These are phyloP conservation scores for Pectinophora gossypiella DNA, from an alignment of 1,140 invertebrate genomes.

Conservation along the genomic window DNA sequence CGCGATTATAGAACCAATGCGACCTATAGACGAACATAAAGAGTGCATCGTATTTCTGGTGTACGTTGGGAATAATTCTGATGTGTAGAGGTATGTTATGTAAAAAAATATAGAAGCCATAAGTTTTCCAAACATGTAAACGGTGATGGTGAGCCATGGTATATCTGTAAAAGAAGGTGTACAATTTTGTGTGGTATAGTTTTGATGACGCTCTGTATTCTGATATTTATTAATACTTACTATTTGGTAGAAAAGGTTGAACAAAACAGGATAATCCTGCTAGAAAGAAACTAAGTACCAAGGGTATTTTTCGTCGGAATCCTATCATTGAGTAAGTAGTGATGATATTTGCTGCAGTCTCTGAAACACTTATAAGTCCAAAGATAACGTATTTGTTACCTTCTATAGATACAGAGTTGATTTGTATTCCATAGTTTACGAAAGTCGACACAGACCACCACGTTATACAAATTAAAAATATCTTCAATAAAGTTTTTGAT, in stretches of 20 bases:
- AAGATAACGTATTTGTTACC: conserved; percentile 80
- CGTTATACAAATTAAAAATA: neutral
- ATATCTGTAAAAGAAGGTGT: neutral
- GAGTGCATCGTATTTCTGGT: conserved; percentile 76
- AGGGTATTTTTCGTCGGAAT: conserved; percentile 1
- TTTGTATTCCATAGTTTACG: conserved; percentile 81
- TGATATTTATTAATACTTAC: conserved; percentile 7
- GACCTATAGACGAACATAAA: conserved; percentile 78
- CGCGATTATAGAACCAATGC: conserved; percentile 78
- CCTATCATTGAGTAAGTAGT: conserved; percentile 30
- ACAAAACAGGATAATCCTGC: neutral
- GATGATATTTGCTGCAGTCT: conserved; percentile 79
- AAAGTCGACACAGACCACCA: neutral
- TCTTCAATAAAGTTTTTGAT: conserved; percentile 7
- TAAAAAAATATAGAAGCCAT: conserved; percentile 73
- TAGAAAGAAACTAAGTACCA: conserved; percentile 3
- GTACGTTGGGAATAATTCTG: conserved; percentile 79
- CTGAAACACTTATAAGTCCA: conserved; percentile 76
- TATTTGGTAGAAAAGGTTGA: conserved; percentile 9
- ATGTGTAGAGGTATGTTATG: conserved; percentile 77
- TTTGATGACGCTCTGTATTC: too few species aligned
- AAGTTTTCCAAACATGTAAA: conserved; percentile 77
- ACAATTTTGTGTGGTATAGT: neutral
- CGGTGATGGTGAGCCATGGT: conserved; percentile 1
- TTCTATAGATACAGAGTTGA: conserved; percentile 82